These are phyloP conservation scores for Borostomias antarcticus DNA, from an alignment of 2,797 vertebrate genomes.

Conservation along the genomic window DNA sequence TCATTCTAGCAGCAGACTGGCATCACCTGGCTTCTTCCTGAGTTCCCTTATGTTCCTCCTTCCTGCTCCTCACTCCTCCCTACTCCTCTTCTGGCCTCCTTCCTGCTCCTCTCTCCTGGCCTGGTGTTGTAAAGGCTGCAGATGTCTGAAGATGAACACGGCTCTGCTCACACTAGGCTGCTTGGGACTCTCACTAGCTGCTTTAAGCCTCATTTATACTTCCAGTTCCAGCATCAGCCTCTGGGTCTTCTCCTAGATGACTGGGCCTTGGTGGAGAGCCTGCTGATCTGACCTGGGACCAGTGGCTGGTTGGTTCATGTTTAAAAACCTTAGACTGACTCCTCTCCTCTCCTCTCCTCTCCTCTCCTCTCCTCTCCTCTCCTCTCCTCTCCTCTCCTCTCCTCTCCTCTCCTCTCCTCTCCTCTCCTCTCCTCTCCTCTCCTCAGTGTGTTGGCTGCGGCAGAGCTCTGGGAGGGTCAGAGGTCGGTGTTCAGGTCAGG, in stretches of 20 bases:
- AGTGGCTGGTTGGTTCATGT: slow-evolving; percentile 16
- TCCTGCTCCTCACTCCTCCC: background rate
- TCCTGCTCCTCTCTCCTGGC: background rate
- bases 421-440: background rate
- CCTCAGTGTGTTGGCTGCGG: slow-evolving; percentile 86
- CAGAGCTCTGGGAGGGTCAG: slow-evolving; percentile 79
- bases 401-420: slow-evolving; percentile 26
- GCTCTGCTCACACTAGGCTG: too few species aligned
- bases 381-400: slow-evolving; percentile 19
- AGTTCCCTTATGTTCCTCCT: too few species aligned
- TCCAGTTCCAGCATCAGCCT: background rate
- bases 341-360: slow-evolving; percentile 17
- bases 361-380: slow-evolving; percentile 33
- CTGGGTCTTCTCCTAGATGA: background rate
- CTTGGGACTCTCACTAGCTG: background rate
- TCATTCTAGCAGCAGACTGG: background rate
- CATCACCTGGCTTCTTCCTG: background rate
- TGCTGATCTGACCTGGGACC: slow-evolving; percentile 13
- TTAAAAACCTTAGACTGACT: too few species aligned
- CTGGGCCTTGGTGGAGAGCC: slow-evolving; percentile 24
- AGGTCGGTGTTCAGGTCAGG: slow-evolving; percentile 85
- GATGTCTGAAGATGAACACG: background rate
- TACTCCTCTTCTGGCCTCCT: background rate
- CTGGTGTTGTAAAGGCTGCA: background rate
- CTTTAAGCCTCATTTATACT: too few species aligned